Base-by-base conservation (phyloP, 2,113 vertebrate species). In the Zapus hudsonius region DNA sequence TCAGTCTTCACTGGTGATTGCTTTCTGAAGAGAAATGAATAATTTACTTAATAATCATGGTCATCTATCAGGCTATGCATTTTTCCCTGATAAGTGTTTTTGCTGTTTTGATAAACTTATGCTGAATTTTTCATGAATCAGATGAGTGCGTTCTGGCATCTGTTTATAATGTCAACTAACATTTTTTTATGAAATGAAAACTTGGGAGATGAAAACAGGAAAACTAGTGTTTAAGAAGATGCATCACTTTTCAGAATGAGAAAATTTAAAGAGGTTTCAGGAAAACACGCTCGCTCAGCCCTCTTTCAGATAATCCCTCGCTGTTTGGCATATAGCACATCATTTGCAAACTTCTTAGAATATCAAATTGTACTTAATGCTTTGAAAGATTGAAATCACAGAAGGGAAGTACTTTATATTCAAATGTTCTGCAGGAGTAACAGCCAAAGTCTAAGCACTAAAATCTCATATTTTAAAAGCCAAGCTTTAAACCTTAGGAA, bases 41-140 rank as follows among this genome's bases (percentile, higher is more conserved):
- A 95, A 95, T 97, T 97, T 97, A 98, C 95, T 87, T 96, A 89
- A 93, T 97, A 98, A 98, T 97, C 97, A 97, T 96, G 96, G 93
- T 95, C 96, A 96, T 97, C 93, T 96, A 96, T 97, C 90, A 97
- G 92, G 96, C 87, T 89, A 76, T 52, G 82, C 47, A 90, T 95
- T 95, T 95, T 76, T 87, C 90, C 90, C 73, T 96, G 93, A 93
- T 86, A 96, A 96, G 95, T 90, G n/a, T 96, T 93, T 92, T 95
- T 96, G 94, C 81, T 79, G 87, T 82, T 95, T 96, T 97, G 73
- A 79, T 96, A 96, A 95, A 59, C 33, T 90, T 95, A 69, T 59
- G 16, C 64, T 97, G 96, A 96, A 97, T 96, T 92, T 97, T 94
- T 96, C 93, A 96, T 94, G 81, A 97, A 64, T 55, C 95, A 61